Evolutionary conservation across 1,140 invertebrate species (phyloP).

Genomic region (Onthophagus taurus): DNA sequence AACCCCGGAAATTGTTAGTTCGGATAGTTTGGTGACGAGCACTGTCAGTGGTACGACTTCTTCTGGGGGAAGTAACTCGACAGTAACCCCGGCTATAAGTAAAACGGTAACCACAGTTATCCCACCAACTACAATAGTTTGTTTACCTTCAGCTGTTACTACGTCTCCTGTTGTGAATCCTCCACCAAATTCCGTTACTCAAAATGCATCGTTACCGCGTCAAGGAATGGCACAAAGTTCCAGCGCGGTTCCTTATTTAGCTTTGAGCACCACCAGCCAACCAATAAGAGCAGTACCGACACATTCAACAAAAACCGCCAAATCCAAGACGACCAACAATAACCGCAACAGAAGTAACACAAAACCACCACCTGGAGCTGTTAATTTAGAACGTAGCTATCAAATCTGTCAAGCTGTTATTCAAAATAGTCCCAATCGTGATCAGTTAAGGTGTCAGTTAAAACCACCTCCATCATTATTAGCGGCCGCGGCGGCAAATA

Average conservation of each 20-base stretch:
- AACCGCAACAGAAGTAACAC: constrained; percentile 44
- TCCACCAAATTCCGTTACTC: constrained; percentile 28
- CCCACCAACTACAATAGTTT: constrained; percentile 44
- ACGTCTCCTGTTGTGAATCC: constrained; percentile 34
- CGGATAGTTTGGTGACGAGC: constrained; percentile 38
- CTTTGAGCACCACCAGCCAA: constrained; percentile 41
- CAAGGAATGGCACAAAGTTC: constrained; percentile 37
- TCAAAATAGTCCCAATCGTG: constrained; percentile 81
- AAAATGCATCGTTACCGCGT: constrained; percentile 19
- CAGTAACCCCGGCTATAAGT: constrained; percentile 26
- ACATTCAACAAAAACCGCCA: constrained; percentile 34
- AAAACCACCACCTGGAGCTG: constrained; percentile 74
- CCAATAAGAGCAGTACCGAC: constrained; percentile 34
- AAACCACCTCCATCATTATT: constrained; percentile 71
- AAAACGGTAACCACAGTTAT: constrained; percentile 38
- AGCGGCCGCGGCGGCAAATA: constrained; percentile 35
- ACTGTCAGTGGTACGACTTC: constrained; percentile 31
- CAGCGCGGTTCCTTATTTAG: constrained; percentile 43
- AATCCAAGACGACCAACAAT: constrained; percentile 19
- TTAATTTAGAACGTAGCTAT: constrained; percentile 88
- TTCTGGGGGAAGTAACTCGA: constrained; percentile 33
- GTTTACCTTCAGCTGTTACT: constrained; percentile 38
- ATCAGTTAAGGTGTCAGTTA: constrained; percentile 75
- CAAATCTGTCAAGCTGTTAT: constrained; percentile 94
- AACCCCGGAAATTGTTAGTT: constrained; percentile 40